Evolutionary conservation across 2,113 vertebrate species (phyloP).

Genomic region (Strix aluco): DNA sequence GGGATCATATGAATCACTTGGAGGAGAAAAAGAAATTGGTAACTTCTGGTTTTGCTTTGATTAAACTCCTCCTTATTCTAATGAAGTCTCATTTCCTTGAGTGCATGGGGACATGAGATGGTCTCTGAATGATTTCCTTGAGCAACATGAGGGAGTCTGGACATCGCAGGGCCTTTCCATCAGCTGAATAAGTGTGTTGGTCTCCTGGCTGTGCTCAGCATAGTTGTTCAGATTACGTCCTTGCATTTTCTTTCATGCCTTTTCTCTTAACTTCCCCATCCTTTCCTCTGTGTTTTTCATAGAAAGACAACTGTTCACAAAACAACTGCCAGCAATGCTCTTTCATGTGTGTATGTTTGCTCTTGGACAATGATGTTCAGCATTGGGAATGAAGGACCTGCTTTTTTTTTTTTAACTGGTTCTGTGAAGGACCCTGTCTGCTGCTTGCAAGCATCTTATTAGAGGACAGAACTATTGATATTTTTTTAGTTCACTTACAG

Average conservation of each 20-base stretch:
- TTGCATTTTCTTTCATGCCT: neutral
- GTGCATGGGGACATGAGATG: neutral
- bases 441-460: neutral
- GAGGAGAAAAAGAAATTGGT: neutral
- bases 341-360: fast-evolving
- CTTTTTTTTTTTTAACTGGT: neutral
- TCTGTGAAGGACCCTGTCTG: neutral
- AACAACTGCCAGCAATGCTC: neutral
- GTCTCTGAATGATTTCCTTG: neutral
- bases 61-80: neutral
- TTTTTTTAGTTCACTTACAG: neutral
- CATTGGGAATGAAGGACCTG: neutral
- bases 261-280: neutral
- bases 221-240: neutral
- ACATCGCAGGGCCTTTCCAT: fast-evolving
- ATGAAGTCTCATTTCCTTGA: neutral
- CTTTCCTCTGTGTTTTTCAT: neutral
- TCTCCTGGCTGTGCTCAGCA: neutral
- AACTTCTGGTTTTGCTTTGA: neutral
- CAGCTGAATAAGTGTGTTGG: neutral
- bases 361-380: neutral
- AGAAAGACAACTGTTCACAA: neutral
- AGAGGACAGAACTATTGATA: neutral
- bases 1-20: neutral
- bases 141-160: neutral